Evolutionary conservation across 2,797 vertebrate genomes (phyloP), one percentile per base, ranked within the genome.

Genomic region (Triplophysa bombifrons): DNA sequence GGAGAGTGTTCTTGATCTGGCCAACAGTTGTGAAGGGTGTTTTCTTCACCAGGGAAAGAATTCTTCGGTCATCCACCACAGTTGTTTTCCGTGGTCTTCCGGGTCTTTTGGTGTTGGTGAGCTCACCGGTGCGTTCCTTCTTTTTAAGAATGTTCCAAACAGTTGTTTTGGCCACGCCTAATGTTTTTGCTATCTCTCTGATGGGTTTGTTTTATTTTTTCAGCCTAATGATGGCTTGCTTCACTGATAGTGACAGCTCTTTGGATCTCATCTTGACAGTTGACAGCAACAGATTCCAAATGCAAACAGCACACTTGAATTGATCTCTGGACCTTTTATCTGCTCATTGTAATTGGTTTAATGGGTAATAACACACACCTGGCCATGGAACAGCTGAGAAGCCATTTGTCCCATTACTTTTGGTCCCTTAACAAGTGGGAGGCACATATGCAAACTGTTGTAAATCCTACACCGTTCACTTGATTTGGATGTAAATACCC

Each of bases 1-100:
- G 71, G 72, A 82, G 60, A 48, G 46, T 84, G 72, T 73, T 84
- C 76, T 84, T 80, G 63, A 80, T 76, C 76, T 82, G 83, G 60
- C 72, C 70, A 80, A 71, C 56, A 74, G 73, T 80, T 77, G 64
- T 77, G 64, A 70, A 80, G 55, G 56, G 55, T 14, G 16, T 72
- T 67, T 72, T 67, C 76, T 75, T 66, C 72, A 74, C 50, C 66
- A 72, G 61, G 73, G 51, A 72, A 77, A 78, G 27, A 77, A 73
- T 80, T 83, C 60, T 84, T 78, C 56, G 10, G 67, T 70, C 69
- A 50, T 83, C 72, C 69, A 78, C 71, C 61, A 80, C 65, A 83
- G 81, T 60, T 85, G 38, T 73, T 76, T 82, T 80, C 67, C 17
- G 27, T 68, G 61, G 72, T 66, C 66, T 72, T 82, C 71, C 44